Evolutionary conservation across 2,888 invertebrate species (phyloP), one percentile per base, ranked within the genome.

Genomic region (Oegoconia quadripuncta): DNA sequence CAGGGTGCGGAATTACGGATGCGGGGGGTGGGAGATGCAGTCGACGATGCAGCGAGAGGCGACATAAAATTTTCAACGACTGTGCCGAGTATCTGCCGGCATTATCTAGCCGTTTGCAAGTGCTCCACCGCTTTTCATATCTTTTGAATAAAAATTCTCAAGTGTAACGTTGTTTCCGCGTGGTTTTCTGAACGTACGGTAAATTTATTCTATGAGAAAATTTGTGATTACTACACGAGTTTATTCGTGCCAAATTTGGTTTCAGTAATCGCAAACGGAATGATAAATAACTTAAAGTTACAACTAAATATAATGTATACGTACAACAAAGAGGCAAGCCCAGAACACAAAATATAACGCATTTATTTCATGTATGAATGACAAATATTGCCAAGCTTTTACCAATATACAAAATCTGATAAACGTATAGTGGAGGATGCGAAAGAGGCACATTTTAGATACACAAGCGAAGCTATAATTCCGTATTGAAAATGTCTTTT

Each of bases 11-110:
- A 71, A 67, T 72, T 65, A 67, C 68, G 66, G 63, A 60, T 57
- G 57, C 59, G 59, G 57, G 48, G 53, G 51, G 59, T 50, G 64
- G 52, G 63, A 58, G 63, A 52, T 72, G 74, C 74, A 75, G 66
- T 59, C 64, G 68, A 67, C 73, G 68, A 73, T 77, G 79, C 77
- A 74, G 69, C 64, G 74, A 67, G 75, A 75, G 65, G 76, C 72
- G 82, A 80, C 78, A 83, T 83, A 76, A 84, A 82, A 83, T 78
- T 81, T 81, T 81, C 83, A 83, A 79, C 76, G 78, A 80, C 72
- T 72, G 67, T 67, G 68, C 66, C 62, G 75, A 76, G 78, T 74
- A 78, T 79, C 78, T 74, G 76, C 73, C 71, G 67, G 79, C 74
- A 82, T 83, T 81, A 84, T 84, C 79, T 82, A 74, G 75, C 75